A percentile compares a stretch with the other conserved stretches of the same genome.
These are phyloP conservation scores for Gonioctena quinquepunctata DNA, from an alignment of 1,140 invertebrate species.

Conservation along the genomic window DNA sequence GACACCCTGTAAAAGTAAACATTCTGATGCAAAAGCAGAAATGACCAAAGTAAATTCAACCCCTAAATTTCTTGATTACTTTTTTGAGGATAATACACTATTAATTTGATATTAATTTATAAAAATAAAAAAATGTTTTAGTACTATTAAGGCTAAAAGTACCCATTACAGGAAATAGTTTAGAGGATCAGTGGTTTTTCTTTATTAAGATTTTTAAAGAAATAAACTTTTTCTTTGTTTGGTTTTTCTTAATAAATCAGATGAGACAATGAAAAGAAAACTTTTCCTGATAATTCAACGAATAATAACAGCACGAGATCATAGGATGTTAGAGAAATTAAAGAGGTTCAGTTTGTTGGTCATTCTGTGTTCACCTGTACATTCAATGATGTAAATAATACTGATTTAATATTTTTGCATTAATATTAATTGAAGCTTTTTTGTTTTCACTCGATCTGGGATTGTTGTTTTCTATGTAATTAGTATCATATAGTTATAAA, in stretches of 20 bases:
- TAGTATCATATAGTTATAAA: slow-evolving; percentile 36
- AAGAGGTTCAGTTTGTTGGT: slow-evolving; percentile 6
- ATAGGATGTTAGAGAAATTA: slow-evolving; percentile 12
- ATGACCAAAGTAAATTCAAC: slow-evolving; percentile 12
- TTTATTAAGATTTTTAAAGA: too few relatives aligned
- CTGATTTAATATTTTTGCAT: slow-evolving; percentile 35
- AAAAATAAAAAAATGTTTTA: too few relatives aligned
- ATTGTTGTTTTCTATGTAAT: slow-evolving; percentile 43
- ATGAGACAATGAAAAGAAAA: too few relatives aligned
- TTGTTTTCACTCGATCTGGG: slow-evolving; percentile 34
- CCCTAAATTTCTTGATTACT: slow-evolving; percentile 4
- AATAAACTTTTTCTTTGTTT: too few relatives aligned
- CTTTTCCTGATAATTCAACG: too few relatives aligned
- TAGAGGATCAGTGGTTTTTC: too few relatives aligned
- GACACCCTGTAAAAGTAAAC: slow-evolving; percentile 2
- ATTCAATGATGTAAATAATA: slow-evolving; percentile 46
- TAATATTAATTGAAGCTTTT: slow-evolving; percentile 35
- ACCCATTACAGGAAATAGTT: too few relatives aligned
- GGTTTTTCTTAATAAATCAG: too few relatives aligned
- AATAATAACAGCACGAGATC: too few relatives aligned
- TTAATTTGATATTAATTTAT: neutral
- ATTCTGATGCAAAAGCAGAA: slow-evolving; percentile 16
- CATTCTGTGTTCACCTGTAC: slow-evolving; percentile 39
- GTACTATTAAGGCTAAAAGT: too few relatives aligned
- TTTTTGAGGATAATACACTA: slow-evolving; percentile 12